phyloP scores from a whole-genome alignment of 2,797 vertebrate species.

The Sebastes aleutianus region DNA sequence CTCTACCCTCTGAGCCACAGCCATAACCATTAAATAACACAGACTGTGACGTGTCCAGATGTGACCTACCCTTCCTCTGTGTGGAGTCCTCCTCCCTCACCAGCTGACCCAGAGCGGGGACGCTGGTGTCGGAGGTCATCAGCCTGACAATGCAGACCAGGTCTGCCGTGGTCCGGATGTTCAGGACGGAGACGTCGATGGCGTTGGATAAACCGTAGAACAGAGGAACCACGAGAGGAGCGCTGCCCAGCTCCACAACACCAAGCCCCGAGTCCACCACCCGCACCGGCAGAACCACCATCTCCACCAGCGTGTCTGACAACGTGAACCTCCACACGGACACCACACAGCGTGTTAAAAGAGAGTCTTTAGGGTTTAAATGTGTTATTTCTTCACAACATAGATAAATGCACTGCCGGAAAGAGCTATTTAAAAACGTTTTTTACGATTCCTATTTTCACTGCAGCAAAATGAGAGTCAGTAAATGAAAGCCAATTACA shows the following conservation, averaged over 20 bases:
- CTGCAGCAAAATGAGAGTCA: background rate
- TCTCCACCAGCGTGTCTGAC: slow-evolving; percentile 77
- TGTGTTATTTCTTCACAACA: background rate
- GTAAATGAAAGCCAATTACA: background rate
- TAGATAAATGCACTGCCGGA: background rate
- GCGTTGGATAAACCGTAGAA: slow-evolving; percentile 80
- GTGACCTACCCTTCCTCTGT: slow-evolving; percentile 67
- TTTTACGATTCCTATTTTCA: background rate
- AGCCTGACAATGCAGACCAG: slow-evolving; percentile 70
- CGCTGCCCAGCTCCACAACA: slow-evolving; percentile 67
- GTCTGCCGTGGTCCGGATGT: slow-evolving; percentile 42
- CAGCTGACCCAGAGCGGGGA: slow-evolving; percentile 73
- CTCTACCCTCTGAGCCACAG: too few relatives aligned
- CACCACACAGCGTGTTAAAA: background rate
- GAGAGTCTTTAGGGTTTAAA: background rate
- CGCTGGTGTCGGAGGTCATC: slow-evolving; percentile 53
- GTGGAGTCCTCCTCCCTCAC: slow-evolving; percentile 64
- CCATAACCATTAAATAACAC: background rate
- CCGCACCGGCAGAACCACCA: slow-evolving; percentile 65
- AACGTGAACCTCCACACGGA: slow-evolving; percentile 80
- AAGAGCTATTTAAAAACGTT: background rate
- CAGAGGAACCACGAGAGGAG: slow-evolving; percentile 76
- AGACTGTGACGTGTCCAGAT: background rate
- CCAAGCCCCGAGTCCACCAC: slow-evolving; percentile 63
- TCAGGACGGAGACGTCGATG: slow-evolving; percentile 72